Base-by-base conservation (phyloP, 2,888 invertebrate species). In the Andrena bicolor region DNA sequence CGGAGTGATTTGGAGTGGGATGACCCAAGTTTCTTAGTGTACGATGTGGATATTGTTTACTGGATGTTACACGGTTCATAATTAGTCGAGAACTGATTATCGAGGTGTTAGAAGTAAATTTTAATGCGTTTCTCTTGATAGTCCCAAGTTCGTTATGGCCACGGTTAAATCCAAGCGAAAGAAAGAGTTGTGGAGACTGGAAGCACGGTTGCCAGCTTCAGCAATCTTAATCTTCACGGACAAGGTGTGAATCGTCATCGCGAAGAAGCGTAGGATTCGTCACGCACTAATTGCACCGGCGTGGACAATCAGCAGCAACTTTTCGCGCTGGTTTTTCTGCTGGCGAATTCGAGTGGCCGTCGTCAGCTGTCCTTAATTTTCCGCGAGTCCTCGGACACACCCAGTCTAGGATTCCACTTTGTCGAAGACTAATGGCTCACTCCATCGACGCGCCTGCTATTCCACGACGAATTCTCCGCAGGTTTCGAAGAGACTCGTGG, bases 241-340 rank as follows among this genome's bases (percentile, higher is more conserved):
- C 32, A 28, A 65, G 61, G 65, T 28, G 74, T 8, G 35, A 76
- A 78, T 26, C 23, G 23, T 65, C 74, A 72, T 66, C 64, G 5
- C 51, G 66, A 83, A 64, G 68, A 78, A 75, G 70, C 64, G 4
- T 26, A 64, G 60, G 66, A 61, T 77, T 61, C 80, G 90, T 92
- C 92, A 92, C 87, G 92, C 92, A 78, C 92, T 92, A 92, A 92
- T 92, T 92, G 82, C 70, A 28, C 20, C 60, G 64, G 69, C 64
- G 69, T 83, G 82, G 82, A 88, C 89, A 83, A 88, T 88, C 85
- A 68, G 61, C 84, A 26, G 49, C 80, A 66, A 53, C 60, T 66
- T 75, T 76, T 68, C 83, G 63, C 76, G 72, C 20, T 68, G 66
- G 35, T 63, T 73, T 76, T 83, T 79, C 75, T 76, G 68, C 26